Conservation (phyloP, 2,888 invertebrate species). For the Lepidonotus clava region DNA sequence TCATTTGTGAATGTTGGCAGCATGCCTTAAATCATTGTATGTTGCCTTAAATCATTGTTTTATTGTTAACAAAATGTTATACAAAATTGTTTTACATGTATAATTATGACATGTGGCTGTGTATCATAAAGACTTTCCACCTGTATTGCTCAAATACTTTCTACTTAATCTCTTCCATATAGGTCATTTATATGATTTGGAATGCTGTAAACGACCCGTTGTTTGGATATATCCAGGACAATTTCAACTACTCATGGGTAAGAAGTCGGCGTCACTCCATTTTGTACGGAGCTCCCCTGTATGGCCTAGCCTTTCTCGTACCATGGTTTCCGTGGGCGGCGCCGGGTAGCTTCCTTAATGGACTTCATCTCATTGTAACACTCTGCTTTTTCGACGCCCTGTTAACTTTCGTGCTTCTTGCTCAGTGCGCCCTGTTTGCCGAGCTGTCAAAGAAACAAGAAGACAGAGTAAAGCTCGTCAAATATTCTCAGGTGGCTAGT, state of each 20-base stretch:
- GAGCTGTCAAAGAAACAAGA: conserved; percentile 76
- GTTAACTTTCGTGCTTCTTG: conserved; percentile 79
- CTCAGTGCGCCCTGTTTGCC: conserved; percentile 79
- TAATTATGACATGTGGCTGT: too few species aligned
- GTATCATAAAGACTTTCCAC: too few species aligned
- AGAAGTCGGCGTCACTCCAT: conserved; percentile 79
- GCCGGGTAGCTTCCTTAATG: conserved; percentile 74
- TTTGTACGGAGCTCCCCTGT: conserved; percentile 79
- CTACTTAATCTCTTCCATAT: too few species aligned
- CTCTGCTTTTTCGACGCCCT: conserved; percentile 81
- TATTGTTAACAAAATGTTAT: too few species aligned
- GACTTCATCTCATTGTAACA: conserved; percentile 80
- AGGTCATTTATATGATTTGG: conserved; percentile 80
- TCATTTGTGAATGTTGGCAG: too few species aligned
- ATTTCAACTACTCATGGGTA: conserved; percentile 72
- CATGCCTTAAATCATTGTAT: too few species aligned
- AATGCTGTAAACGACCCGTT: conserved; percentile 82
- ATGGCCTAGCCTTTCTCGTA: conserved; percentile 78
- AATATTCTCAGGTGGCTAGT: conserved; percentile 73
- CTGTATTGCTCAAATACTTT: too few species aligned
- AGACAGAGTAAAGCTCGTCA: conserved; percentile 76
- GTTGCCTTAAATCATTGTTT: too few species aligned
- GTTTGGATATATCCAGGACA: conserved; percentile 80
- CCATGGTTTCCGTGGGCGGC: conserved; percentile 80
- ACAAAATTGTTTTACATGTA: too few species aligned